A percentile compares a stretch with the other conserved stretches of the same genome.
These are phyloP conservation scores for Lithosia quadra DNA, from an alignment of 2,888 invertebrate species.

Conservation along the genomic window DNA sequence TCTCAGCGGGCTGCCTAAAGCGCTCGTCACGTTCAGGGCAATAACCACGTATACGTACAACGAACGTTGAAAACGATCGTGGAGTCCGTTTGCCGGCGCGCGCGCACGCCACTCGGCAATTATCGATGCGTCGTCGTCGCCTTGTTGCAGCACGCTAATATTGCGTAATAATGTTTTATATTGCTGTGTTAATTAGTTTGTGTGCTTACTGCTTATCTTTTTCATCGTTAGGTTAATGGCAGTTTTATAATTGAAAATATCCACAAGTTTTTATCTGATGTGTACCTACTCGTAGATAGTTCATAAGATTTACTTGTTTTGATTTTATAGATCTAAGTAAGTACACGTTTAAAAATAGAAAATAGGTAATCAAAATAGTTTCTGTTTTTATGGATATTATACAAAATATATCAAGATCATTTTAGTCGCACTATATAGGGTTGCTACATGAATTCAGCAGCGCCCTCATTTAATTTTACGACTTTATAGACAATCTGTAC, in stretches of 20 bases:
- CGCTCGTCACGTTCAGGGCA: conserved; percentile 56
- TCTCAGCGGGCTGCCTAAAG: conserved; percentile 34
- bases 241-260: conserved; percentile 17
- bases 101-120: conserved; percentile 53
- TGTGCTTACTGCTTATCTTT: conserved; percentile 18
- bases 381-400: too few species aligned
- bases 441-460: too few species aligned
- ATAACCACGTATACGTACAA: conserved; percentile 58
- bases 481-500: too few species aligned
- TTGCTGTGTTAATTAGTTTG: conserved; percentile 44
- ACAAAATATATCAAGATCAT: too few species aligned
- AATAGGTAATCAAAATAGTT: too few species aligned
- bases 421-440: too few species aligned
- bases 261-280: too few species aligned
- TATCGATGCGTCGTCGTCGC: conserved; percentile 52
- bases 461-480: too few species aligned
- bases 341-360: too few species aligned
- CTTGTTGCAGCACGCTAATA: conserved; percentile 48
- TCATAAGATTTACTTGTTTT: too few species aligned
- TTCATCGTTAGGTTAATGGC: conserved; percentile 17
- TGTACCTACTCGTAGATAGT: too few species aligned
- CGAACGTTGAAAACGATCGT: conserved; percentile 46
- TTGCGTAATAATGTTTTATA: conserved; percentile 56
- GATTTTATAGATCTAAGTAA: too few species aligned
- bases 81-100: conserved; percentile 33